Evolutionary conservation across 37 sponge, comb jelly and placozoan species (phyloP).

Genomic region (Oscarella lobularis): DNA sequence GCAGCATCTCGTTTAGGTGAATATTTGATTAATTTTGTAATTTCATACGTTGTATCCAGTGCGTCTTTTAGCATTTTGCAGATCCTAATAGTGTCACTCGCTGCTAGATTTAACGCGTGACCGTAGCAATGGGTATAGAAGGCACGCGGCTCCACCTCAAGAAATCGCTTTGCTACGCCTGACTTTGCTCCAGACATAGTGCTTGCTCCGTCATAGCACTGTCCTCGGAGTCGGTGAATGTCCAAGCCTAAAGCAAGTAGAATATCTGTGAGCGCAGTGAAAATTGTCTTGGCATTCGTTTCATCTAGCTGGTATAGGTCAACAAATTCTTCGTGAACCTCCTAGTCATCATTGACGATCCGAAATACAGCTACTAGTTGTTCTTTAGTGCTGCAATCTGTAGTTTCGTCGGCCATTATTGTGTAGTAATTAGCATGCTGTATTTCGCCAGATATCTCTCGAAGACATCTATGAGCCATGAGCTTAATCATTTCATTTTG

Average conservation of each 20-base stretch:
- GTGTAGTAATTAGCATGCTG: background rate
- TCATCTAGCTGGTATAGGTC: conserved; percentile 41
- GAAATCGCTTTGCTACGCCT: conserved; percentile 18
- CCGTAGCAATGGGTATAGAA: conserved; percentile 20
- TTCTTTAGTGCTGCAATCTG: conserved; percentile 33
- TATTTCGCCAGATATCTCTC: background rate
- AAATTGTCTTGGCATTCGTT: conserved; percentile 32
- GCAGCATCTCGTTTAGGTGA: conserved; percentile 23
- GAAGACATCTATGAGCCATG: conserved; percentile 2
- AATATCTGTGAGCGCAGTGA: conserved; percentile 16
- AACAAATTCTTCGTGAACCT: conserved; percentile 49
- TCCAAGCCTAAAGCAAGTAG: conserved; percentile 18
- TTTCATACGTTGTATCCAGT: conserved; percentile 24
- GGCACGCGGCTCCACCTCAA: conserved; percentile 13
- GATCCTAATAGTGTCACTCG: conserved; percentile 18
- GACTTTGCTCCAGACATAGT: conserved; percentile 16
- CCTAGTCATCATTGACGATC: conserved; percentile 29
- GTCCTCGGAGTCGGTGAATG: conserved; percentile 21
- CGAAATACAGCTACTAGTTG: conserved; percentile 35
- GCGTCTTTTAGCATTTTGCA: conserved; percentile 22
- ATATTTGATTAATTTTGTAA: conserved; percentile 22
- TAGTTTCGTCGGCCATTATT: conserved; percentile 39
- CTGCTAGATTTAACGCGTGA: conserved; percentile 30
- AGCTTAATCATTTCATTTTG: background rate
- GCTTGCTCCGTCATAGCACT: conserved; percentile 58